Conservation (phyloP, 2,113 vertebrate genomes). For the Polypterus bichir region DNA sequence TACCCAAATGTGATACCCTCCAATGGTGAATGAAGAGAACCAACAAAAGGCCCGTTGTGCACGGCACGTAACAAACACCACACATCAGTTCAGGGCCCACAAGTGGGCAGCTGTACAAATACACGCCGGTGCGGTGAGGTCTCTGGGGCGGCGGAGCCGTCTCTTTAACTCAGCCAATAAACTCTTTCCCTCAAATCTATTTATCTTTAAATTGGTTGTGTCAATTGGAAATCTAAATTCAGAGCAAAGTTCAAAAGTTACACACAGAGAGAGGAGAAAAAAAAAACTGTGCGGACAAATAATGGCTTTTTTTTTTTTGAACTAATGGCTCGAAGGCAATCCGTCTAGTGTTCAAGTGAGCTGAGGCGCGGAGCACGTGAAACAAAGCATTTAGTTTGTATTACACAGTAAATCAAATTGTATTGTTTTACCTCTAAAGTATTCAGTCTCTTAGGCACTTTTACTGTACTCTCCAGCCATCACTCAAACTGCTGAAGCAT, state of each 20-base stretch:
- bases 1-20: too few relatives aligned
- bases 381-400: constrained; percentile 68
- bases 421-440: constrained; percentile 94
- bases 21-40: too few relatives aligned
- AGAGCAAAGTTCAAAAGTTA: constrained; percentile 73
- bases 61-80: too few relatives aligned
- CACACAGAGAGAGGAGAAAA: constrained; percentile 40
- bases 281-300: constrained; percentile 50
- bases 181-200: constrained; percentile 92
- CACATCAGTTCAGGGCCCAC: constrained; percentile 21
- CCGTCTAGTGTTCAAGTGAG: constrained; percentile 35
- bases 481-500: constrained; percentile 93
- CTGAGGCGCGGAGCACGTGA: constrained; percentile 51
- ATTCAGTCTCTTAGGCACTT: constrained; percentile 94
- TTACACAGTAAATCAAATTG: constrained; percentile 94
- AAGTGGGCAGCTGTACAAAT: constrained; percentile 80
- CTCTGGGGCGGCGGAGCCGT: constrained; percentile 67
- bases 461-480: constrained; percentile 81
- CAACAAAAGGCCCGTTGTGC: too few relatives aligned
- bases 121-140: constrained; percentile 52
- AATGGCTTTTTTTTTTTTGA: constrained; percentile 54
- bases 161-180: constrained; percentile 89
- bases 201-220: constrained; percentile 75
- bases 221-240: constrained; percentile 94
- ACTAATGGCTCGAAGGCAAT: constrained; percentile 50